Evolutionary conservation across 1,140 invertebrate genomes (phyloP).

Genomic region (Oreohelix idahoensis): DNA sequence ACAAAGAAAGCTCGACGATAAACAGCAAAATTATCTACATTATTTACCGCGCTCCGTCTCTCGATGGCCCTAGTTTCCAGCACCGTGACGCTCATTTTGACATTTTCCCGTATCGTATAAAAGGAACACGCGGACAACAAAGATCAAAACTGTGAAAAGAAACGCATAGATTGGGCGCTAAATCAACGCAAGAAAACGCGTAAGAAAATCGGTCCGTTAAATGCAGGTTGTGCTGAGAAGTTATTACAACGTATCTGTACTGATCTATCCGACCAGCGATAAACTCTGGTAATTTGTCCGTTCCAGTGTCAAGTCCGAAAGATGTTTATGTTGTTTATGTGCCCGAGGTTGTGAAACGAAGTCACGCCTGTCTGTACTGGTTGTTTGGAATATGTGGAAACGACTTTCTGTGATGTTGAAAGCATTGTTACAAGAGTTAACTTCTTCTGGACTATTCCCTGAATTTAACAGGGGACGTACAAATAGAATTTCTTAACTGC

Average conservation of each 20-base stretch:
- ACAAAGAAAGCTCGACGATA: neutral
- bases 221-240: neutral
- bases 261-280: neutral
- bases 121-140: neutral
- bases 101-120: neutral
- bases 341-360: neutral
- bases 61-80: neutral
- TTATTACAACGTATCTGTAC: neutral
- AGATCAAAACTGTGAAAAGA: neutral
- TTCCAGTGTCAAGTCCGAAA: neutral
- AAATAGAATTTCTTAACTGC: too few relatives aligned
- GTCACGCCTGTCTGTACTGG: too few relatives aligned
- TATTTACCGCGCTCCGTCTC: neutral
- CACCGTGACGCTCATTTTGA: neutral
- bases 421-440: too few relatives aligned
- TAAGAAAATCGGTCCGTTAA: neutral
- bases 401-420: too few relatives aligned
- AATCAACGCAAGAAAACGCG: neutral
- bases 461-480: too few relatives aligned
- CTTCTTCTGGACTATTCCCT: too few relatives aligned
- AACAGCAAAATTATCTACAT: conserved; percentile 10
- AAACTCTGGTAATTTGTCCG: neutral
- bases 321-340: neutral
- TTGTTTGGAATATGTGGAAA: too few relatives aligned
- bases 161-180: too few relatives aligned